These are phyloP conservation scores for Poecilus cupreus DNA, from an alignment of 2,888 invertebrate genomes.

Conservation along the genomic window DNA sequence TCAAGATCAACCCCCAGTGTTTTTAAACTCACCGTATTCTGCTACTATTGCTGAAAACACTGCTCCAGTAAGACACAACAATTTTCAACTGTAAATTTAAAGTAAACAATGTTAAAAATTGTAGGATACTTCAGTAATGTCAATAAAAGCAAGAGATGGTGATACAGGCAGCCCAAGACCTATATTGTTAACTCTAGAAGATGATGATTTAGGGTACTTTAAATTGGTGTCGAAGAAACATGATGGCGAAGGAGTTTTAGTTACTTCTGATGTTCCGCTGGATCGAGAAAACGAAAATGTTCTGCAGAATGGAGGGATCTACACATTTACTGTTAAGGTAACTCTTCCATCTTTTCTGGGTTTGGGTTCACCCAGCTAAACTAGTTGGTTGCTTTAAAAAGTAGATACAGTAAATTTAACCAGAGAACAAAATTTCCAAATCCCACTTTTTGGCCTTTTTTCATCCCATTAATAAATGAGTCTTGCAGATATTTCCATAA, in stretches of 20 bases:
- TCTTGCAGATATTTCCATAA: too few species aligned
- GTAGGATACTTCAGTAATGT: constrained; percentile 79
- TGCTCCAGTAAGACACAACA: constrained; percentile 73
- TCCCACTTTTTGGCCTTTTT: too few species aligned
- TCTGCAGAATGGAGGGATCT: constrained; percentile 86
- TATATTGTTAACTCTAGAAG: constrained; percentile 81
- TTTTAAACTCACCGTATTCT: constrained; percentile 87
- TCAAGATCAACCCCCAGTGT: constrained; percentile 89
- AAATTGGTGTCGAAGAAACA: constrained; percentile 76
- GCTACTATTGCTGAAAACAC: constrained; percentile 86
- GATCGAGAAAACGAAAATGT: constrained; percentile 86
- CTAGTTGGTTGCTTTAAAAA: too few species aligned
- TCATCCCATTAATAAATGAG: too few species aligned
- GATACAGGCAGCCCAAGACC: constrained; percentile 85
- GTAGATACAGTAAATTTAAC: too few species aligned
- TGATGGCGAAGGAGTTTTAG: constrained; percentile 75
- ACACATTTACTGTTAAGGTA: constrained; percentile 81
- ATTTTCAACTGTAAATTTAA: not conserved
- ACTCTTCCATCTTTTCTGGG: not conserved
- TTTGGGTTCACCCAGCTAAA: too few species aligned
- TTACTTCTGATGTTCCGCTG: constrained; percentile 80
- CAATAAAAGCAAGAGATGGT: constrained; percentile 86
- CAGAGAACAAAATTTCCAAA: too few species aligned
- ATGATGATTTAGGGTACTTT: constrained; percentile 82
- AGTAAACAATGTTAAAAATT: constrained; percentile 61